Evolutionary conservation across 2,797 vertebrate species (phyloP), one percentile per base, ranked within the genome.

Genomic region (Acestrorhynchus altus): DNA sequence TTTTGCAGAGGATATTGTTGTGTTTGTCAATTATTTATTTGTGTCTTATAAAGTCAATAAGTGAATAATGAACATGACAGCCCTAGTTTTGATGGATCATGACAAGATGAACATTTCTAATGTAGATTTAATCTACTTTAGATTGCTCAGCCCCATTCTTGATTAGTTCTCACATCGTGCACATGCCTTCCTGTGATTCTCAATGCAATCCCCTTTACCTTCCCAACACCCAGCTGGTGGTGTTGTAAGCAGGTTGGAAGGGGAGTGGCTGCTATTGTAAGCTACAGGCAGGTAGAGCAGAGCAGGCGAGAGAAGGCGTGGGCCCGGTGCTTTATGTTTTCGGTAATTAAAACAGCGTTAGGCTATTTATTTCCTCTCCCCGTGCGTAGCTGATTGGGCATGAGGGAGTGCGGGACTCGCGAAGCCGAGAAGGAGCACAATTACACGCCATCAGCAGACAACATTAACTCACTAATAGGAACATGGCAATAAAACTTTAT

Each of bases 391-490:
- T 94, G 95, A 96, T 95, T 94, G 94, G 94, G 94, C 95, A 90
- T 92, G 83, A 90, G 95, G 94, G 95, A 96, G 88, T 81, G 87
- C 89, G 90, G 90, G 89, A 93, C 92, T 92, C 92, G 90, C 92
- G 83, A 89, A 87, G 93, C 92, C 74, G 86, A 83, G 91, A 91
- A 91, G 91, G 90, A 87, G 94, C 93, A 93, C 94, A 94, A 93
- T 95, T 95, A 94, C 88, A 93, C 88, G 90, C 92, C 91, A 95
- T 95, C 94, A 88, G 93, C 94, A 94, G 93, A 95, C 95, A 95
- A 95, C 95, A 96, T 95, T 95, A 96, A 96, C 94, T 95, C 93
- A 90, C 93, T 94, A 95, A 94, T 91, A 90, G 94, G 92, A 94
- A 94, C 91, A 82, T 86, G 89, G 93, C 91, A 91, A 91, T 93